Base-by-base conservation (phyloP, 2,888 invertebrate genomes). In the Caenorhabditis panamensis region DNA sequence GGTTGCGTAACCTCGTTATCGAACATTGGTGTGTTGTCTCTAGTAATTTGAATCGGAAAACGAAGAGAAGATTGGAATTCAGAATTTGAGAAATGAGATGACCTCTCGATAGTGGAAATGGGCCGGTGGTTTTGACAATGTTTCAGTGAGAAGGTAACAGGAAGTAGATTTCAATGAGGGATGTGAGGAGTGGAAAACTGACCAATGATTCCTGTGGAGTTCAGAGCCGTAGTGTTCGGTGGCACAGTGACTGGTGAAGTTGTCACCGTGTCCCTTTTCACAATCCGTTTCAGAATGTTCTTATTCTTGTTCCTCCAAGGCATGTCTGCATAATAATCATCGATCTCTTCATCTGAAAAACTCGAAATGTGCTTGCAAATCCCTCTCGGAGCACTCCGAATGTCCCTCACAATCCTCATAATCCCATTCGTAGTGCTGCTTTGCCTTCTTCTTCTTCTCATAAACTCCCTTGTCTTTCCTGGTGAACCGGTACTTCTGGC, bases 401-500 rank as follows among this genome's bases (percentile, higher is more conserved):
- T 61, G 75, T 75, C 61, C 44, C 66, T 36, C 28, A 79, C 69
- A 72, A 31, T 79, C 66, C 24, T 51, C 68, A 59, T 73, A 73
- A 73, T 79, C 71, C 79, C 79, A 79, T 11, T 67, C 72, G 56
- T 59, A 79, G 51, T 79, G 79, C 41, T 79, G 69, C 28, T 63
- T 69, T 18, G 64, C 67, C 41, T 67, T 79, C 53, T 84, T 78
- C 18, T 73, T 78, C 24, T 81, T 82, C 51, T 84, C 81, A 68
- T 84, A 84, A 56, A 79, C 67, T 53, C 84, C 84, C 31, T 84
- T 72, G 58, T 84, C 84, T n/a, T 81, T 71, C 24, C 79, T 64
- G 26, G 79, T 62, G 59, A 84, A 84, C 24, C 80, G 44, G 47
- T 84, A 84, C 54, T 84, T 84, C n/a, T 79, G 67, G 28, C 84